Evolutionary conservation across 1,140 invertebrate species (phyloP).

Genomic region (Drosophila ironensis): DNA sequence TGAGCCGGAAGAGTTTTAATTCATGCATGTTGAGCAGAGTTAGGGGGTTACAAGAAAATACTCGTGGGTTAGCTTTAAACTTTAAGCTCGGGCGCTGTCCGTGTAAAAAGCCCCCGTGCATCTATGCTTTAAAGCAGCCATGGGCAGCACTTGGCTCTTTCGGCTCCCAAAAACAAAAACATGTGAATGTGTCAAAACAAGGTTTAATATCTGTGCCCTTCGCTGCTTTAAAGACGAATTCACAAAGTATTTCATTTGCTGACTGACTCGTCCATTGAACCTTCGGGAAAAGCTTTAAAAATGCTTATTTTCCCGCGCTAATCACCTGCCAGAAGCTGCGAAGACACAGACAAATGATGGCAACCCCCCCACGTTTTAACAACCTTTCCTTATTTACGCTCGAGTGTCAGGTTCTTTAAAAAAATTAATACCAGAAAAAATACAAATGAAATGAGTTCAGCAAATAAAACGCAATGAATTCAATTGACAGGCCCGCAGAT

Average conservation of each 20-base stretch:
- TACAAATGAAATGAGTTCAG: slow-evolving; percentile 44
- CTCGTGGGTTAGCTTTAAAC: too few relatives aligned
- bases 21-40: not conserved
- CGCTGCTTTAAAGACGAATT: too few relatives aligned
- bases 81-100: too few relatives aligned
- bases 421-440: slow-evolving; percentile 23
- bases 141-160: too few relatives aligned
- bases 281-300: slow-evolving; percentile 26
- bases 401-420: slow-evolving; percentile 19
- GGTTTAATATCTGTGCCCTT: too few relatives aligned
- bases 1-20: not conserved
- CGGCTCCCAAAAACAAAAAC: too few relatives aligned
- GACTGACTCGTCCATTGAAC: too few relatives aligned
- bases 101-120: too few relatives aligned
- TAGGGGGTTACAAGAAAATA: too few relatives aligned
- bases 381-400: not conserved
- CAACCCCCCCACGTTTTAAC: not conserved
- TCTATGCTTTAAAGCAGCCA: too few relatives aligned
- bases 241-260: too few relatives aligned
- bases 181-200: too few relatives aligned
- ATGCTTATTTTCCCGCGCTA: slow-evolving; percentile 50
- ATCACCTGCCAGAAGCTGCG: slow-evolving; percentile 70
- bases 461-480: slow-evolving; percentile 75
- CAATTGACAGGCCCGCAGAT: slow-evolving; percentile 63
- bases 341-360: slow-evolving; percentile 72